These are phyloP conservation scores for Tylochromis polylepis DNA, from an alignment of 2,113 vertebrate genomes.

Conservation along the genomic window DNA sequence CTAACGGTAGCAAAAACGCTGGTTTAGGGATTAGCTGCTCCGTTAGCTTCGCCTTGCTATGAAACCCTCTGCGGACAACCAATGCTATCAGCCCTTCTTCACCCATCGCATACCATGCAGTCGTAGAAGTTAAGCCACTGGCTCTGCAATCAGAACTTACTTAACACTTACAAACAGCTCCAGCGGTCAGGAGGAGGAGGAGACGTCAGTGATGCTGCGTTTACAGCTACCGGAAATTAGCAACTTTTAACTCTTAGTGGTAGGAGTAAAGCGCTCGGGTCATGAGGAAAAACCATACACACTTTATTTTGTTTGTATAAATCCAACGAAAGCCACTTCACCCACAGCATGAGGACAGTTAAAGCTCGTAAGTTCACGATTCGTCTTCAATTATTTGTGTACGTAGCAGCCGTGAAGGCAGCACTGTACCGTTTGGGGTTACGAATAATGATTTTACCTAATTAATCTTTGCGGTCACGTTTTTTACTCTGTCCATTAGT, in stretches of 20 bases:
- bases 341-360: not conserved
- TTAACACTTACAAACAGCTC: not conserved
- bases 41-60: not conserved
- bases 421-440: not conserved
- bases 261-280: not conserved
- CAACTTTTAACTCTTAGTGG: not conserved
- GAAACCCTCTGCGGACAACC: not conserved
- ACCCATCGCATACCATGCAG: not conserved
- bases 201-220: not conserved
- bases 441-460: not conserved
- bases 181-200: not conserved
- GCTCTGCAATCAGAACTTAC: conserved; percentile 13
- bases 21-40: not conserved
- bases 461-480: not conserved
- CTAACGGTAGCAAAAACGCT: not conserved
- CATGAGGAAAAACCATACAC: not conserved
- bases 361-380: not conserved
- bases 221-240: not conserved
- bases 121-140: not conserved
- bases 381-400: not conserved
- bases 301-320: not conserved
- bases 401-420: not conserved
- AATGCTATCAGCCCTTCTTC: not conserved
- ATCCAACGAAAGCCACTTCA: not conserved
- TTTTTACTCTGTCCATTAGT: not conserved